Conservation (phyloP, 2,113 vertebrate genomes). For the Smithornis capensis region DNA sequence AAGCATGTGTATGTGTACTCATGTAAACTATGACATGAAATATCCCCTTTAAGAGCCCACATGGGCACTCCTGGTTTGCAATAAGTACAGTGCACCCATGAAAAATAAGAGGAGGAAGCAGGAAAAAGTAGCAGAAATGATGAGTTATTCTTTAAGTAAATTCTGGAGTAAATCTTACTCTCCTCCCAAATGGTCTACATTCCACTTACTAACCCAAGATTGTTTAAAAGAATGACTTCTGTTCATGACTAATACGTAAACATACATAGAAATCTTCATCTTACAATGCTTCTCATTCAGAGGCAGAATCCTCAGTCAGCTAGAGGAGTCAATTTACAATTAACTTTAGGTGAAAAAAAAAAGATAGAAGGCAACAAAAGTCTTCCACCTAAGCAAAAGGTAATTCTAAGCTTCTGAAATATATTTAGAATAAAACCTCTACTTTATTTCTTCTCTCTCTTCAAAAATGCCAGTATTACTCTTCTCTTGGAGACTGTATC, state of each 20-base stretch:
- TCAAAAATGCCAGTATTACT: not conserved
- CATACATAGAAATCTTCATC: not conserved
- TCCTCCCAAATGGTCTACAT: not conserved
- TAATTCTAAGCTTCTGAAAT: not conserved
- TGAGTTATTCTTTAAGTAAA: not conserved
- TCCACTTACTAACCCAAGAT: not conserved
- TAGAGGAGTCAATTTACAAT: not conserved
- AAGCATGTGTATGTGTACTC: not conserved
- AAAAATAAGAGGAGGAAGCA: not conserved
- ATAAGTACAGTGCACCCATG: fast-evolving
- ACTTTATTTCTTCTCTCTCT: not conserved
- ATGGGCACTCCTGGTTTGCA: not conserved
- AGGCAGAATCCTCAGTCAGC: not conserved
- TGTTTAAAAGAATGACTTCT: not conserved
- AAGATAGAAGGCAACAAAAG: not conserved
- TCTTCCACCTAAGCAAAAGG: not conserved
- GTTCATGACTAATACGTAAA: not conserved
- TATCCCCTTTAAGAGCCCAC: not conserved
- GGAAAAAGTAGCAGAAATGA: not conserved
- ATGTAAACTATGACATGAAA: not conserved
- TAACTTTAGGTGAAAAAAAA: not conserved
- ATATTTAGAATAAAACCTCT: not conserved
- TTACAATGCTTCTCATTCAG: not conserved
- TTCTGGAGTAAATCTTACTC: not conserved
- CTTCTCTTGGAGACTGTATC: not conserved